These are phyloP conservation scores for Rhagoletis pomonella DNA, from an alignment of 1,140 invertebrate species.

Conservation along the genomic window DNA sequence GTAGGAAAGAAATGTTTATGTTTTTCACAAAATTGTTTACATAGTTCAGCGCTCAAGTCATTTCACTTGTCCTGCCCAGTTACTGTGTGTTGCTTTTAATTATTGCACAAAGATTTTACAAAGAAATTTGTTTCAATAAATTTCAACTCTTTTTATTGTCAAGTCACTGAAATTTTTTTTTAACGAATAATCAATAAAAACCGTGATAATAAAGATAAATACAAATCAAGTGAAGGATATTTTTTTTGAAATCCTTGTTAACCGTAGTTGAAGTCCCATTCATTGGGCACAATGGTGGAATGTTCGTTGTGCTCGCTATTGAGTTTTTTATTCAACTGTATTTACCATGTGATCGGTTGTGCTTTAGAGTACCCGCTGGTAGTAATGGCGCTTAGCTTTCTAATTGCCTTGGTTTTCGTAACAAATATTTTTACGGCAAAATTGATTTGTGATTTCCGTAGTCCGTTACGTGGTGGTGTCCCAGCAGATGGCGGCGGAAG, in stretches of 20 bases:
- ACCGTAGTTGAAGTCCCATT: neutral
- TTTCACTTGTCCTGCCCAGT: neutral
- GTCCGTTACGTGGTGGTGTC: neutral
- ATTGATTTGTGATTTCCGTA: slow-evolving; percentile 55
- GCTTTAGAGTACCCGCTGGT: slow-evolving; percentile 54
- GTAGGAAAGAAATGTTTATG: no score
- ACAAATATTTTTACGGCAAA: slow-evolving; percentile 54
- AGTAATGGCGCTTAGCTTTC: slow-evolving; percentile 46
- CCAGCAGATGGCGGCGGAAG: neutral
- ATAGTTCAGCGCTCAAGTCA: no score
- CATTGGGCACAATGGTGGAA: slow-evolving; percentile 43
- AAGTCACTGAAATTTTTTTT: slow-evolving; percentile 4
- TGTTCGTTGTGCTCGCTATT: slow-evolving; percentile 56
- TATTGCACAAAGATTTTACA: neutral
- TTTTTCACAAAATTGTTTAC: no score
- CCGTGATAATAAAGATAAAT: slow-evolving; percentile 43
- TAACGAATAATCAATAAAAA: slow-evolving; percentile 25
- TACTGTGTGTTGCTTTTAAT: neutral
- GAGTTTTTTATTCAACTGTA: slow-evolving; percentile 34
- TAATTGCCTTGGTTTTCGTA: slow-evolving; percentile 53
- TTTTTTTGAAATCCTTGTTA: neutral
- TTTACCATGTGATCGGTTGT: slow-evolving; percentile 33
- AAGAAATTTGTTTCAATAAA: slow-evolving; percentile 1
- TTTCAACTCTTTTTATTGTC: slow-evolving; percentile 9
- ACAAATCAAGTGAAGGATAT: slow-evolving; percentile 28